Base-by-base conservation (phyloP, 2,797 vertebrate species). In the Poeciliopsis presidionis region DNA sequence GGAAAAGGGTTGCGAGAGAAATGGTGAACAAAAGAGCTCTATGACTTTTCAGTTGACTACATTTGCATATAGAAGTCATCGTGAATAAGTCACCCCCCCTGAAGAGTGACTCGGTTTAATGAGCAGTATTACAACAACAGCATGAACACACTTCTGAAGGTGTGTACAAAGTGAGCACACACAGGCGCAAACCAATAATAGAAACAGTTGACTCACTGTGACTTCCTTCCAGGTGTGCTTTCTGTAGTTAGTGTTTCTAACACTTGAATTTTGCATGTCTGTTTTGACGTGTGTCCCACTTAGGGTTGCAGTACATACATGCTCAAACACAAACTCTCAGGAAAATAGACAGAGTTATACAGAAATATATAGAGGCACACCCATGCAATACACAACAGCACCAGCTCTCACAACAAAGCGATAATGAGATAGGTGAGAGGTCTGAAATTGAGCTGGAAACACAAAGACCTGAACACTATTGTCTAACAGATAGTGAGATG, bases 371-470 rank as follows among this genome's bases (percentile, higher is more conserved):
- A 39, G 16, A 70, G 30, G 55, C 36, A 16, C 69, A 1, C 36
- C 45, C 33, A 20, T 41, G 63, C 47, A n/a, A 63, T 51, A 67
- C 59, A 63, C 45, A 78, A 57, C 43, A 78, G 79, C 82, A 72
- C 70, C 81, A 45, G 39, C 63, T 36, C 77, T 75, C 75, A 72
- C 79, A 81, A 51, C 2, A 1, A 76, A 59, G 61, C 73, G 72
- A 81, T 88, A 88, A 91, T 80, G 77, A 85, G 79, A 81, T 55
- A 84, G 85, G 87, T 85, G 79, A 90, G 77, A 84, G 83, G 83
- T 90, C 81, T 88, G 84, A 88, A 91, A 93, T 90, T 86, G 89
- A 93, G 89, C 86, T 78, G 87, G 76, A 69, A 76, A 86, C 89
- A 84, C 81, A 45, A 74, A 55, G 77, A 88, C 82, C 86, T 79